Percentiles rank a stretch among this genome's conserved stretches.
phyloP scores from a whole-genome alignment of 2,888 invertebrate genomes.

The Cyaniris semiargus region DNA sequence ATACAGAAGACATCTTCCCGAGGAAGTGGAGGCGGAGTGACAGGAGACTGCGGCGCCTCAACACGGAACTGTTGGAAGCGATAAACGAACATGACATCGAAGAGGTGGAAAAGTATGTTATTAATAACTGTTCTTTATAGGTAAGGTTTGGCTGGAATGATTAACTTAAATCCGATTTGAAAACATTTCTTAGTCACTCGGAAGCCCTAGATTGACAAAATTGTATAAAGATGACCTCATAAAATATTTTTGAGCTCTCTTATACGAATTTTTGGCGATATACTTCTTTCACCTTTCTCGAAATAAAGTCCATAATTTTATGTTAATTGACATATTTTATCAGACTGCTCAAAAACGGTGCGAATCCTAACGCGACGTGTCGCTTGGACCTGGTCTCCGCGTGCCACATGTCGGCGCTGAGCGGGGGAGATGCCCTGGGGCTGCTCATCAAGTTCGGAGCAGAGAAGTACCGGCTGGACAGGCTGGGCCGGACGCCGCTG shows the following conservation, averaged over 20 bases:
- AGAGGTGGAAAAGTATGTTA: constrained; percentile 61
- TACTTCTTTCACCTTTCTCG: no score
- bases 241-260: no score
- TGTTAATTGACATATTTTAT: not conserved
- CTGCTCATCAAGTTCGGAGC: constrained; percentile 70
- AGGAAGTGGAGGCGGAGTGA: constrained; percentile 66
- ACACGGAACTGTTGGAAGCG: constrained; percentile 73
- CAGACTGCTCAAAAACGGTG: constrained; percentile 71
- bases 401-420: constrained; percentile 70
- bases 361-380: constrained; percentile 76
- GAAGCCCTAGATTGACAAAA: no score
- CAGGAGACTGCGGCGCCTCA: constrained; percentile 65
- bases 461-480: constrained; percentile 64
- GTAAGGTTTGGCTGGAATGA: no score
- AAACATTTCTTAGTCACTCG: no score
- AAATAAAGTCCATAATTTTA: no score
- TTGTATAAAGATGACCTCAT: no score
- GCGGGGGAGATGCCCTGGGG: constrained; percentile 61
- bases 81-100: constrained; percentile 61
- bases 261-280: no score
- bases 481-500: constrained; percentile 68
- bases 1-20: constrained; percentile 47
- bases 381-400: constrained; percentile 67
- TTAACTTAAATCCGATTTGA: no score
- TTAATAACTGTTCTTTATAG: not conserved